Conservation (phyloP, 2,888 invertebrate species). For the Nephrotoma flavescens region DNA sequence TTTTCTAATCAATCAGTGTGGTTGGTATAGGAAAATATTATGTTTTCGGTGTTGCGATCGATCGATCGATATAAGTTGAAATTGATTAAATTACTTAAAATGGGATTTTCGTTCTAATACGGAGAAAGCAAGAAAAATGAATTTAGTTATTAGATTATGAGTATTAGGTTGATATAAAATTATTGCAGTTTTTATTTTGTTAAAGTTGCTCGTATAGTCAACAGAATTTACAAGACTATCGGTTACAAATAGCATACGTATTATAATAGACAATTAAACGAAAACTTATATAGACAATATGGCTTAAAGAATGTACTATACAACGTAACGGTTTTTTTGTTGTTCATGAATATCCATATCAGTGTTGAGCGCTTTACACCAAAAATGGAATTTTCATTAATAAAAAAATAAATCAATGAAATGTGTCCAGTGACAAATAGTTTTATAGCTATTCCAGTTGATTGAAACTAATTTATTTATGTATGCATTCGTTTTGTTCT, state of each 20-base stretch:
- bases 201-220: background rate
- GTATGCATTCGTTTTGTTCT: conserved; percentile 6
- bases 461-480: background rate
- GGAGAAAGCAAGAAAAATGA: background rate
- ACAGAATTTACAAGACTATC: background rate
- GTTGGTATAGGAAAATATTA: background rate
- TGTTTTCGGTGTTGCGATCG: background rate
- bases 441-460: background rate
- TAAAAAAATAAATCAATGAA: conserved; percentile 1
- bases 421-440: background rate
- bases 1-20: background rate
- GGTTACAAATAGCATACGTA: background rate
- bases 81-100: background rate
- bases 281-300: background rate
- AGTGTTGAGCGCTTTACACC: background rate
- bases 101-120: background rate
- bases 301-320: background rate
- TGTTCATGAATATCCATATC: background rate
- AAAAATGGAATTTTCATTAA: background rate
- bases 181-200: background rate
- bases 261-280: background rate
- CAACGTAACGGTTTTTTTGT: background rate
- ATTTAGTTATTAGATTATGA: background rate
- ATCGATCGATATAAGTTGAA: background rate
- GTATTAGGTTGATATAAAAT: background rate